These are phyloP conservation scores for Stenolophus ochropezus DNA, from an alignment of 2,888 invertebrate species.

Conservation along the genomic window DNA sequence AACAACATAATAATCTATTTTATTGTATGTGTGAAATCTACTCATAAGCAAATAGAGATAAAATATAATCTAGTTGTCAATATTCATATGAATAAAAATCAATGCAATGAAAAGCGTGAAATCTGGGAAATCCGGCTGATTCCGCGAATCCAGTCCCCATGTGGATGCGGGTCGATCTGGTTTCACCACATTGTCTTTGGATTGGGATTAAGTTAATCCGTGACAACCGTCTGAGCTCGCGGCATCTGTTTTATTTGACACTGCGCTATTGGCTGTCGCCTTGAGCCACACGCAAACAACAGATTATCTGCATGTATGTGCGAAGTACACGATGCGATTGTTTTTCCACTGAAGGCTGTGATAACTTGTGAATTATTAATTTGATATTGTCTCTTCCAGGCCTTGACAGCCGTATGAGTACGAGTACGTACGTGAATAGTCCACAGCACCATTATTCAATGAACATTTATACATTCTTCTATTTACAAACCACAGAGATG, in stretches of 20 bases:
- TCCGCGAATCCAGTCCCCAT: constrained; percentile 24
- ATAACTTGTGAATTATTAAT: constrained; percentile 41
- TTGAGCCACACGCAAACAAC: constrained; percentile 55
- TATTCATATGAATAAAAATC: constrained; percentile 28
- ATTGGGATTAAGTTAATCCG: constrained; percentile 58
- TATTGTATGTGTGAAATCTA: no score
- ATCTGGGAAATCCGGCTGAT: constrained; percentile 3
- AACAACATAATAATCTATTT: not conserved
- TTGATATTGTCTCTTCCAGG: constrained; percentile 39
- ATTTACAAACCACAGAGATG: no score
- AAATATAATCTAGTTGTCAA: not conserved
- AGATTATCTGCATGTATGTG: constrained; percentile 44
- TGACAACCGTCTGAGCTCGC: constrained; percentile 47
- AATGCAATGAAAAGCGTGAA: constrained; percentile 5
- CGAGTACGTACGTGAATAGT: not conserved
- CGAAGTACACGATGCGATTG: constrained; percentile 22
- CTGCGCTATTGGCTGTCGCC: constrained; percentile 54
- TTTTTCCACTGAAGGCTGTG: constrained; percentile 30
- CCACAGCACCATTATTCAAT: no score
- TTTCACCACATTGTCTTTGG: constrained; percentile 59
- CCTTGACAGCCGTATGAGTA: not conserved
- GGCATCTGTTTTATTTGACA: constrained; percentile 59
- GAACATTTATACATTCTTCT: no score
- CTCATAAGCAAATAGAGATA: not conserved
- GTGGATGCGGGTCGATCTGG: constrained; percentile 52